Evolutionary conservation across 2,797 vertebrate species (phyloP).

Genomic region (Cyprinella venusta): DNA sequence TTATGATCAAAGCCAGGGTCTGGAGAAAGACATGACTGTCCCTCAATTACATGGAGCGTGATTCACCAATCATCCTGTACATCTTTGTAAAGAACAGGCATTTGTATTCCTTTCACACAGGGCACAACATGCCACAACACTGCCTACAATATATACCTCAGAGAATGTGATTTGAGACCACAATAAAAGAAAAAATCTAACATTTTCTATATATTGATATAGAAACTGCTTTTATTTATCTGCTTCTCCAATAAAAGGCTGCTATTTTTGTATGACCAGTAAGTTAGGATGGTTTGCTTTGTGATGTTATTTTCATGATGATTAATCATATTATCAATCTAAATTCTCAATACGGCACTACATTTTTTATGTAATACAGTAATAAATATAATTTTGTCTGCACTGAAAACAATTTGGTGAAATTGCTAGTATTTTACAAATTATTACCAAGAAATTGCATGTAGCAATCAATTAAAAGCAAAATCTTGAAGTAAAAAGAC

Average conservation of each 20-base stretch:
- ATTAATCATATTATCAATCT: neutral
- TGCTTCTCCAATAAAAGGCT: neutral
- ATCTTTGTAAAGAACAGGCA: slow-evolving; percentile 22
- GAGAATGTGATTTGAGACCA: neutral
- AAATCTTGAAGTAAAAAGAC: too few species aligned
- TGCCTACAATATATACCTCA: neutral
- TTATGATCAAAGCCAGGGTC: slow-evolving; percentile 42
- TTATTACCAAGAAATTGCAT: too few species aligned
- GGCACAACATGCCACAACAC: slow-evolving; percentile 5
- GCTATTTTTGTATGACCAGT: neutral
- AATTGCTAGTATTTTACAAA: too few species aligned
- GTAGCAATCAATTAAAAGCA: too few species aligned
- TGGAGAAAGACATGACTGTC: slow-evolving; percentile 19
- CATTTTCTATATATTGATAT: neutral
- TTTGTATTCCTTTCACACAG: slow-evolving; percentile 22
- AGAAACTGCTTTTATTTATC: neutral
- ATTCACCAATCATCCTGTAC: slow-evolving; percentile 23
- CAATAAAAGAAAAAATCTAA: neutral
- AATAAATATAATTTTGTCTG: neutral
- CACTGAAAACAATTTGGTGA: neutral
- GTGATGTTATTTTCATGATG: neutral
- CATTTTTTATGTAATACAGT: neutral
- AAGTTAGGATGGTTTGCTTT: neutral
- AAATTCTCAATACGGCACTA: neutral
- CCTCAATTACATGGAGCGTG: slow-evolving; percentile 17